Evolutionary conservation across 92 coral and sea anemone genomes (phyloP), one percentile per base, ranked within the genome.

Genomic region (Zoanthus gigantus): DNA sequence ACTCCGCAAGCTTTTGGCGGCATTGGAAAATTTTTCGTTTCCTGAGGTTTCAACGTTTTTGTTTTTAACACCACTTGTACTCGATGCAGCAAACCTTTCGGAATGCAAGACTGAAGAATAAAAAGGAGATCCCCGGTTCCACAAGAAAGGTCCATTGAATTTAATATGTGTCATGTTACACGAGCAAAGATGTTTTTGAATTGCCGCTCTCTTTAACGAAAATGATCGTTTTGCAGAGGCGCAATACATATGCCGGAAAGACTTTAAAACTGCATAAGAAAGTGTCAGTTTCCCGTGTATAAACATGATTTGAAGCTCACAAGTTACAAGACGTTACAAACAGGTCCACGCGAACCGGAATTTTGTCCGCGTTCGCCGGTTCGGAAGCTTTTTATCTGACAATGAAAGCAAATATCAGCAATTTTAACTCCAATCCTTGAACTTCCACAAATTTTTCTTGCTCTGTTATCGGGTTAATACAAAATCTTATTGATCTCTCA

Each of bases 231-330:
- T 81, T 45, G 11, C 46, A 17, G 46, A 45, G 47, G 45, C 28
- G 63, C 63, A 81, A 42, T 81, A 66, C 6, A 74, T 65, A 15
- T 67, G 74, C 85, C 85, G 47, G 11, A 81, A 10, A 6, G 85
- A 65, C 46, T 17, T 81, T 54, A 81, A 48, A 12, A 67, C 74
- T 5, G 85, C 85, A 16, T 47, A 81, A 47, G 85, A 81, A 66
- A 74, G 66, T 0, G 46, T 11, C 74, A 81, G 47, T 34, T 67
- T 67, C 31, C 48, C 32, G 52, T 53, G 83, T 42, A 66, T 1
- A 14, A 81, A 66, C 85, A 81, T 81, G 75, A 52, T 71, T 65
- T 29, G 3, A 29, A 57, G 32, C 17, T 76, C 42, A 50, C 29
- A 1, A 44, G 18, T 13, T 17, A 50, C 10, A 50, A 50, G 8